Conservation (phyloP, 1,140 invertebrate genomes). For the Bombus ignitus region DNA sequence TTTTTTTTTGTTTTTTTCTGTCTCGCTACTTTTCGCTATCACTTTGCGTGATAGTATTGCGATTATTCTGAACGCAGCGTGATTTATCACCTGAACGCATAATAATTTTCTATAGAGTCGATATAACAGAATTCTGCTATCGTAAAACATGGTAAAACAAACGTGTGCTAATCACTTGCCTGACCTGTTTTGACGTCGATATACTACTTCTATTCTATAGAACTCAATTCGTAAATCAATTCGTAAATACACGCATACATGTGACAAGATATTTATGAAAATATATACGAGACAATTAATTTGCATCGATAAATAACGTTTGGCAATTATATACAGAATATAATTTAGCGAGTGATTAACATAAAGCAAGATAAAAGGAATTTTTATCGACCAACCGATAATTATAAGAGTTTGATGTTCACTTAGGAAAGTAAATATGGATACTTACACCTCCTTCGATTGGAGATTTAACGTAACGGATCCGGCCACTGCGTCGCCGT, state of each 20-base stretch:
- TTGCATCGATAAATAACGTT: neutral
- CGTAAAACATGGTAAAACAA: neutral
- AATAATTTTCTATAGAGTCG: conserved; percentile 26
- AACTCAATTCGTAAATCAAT: neutral
- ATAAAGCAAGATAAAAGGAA: neutral
- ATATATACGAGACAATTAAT: neutral
- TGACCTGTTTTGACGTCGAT: neutral
- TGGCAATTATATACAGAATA: neutral
- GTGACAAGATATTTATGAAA: too few species aligned
- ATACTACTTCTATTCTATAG: neutral
- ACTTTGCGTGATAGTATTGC: conserved; percentile 26
- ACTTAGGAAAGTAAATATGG: neutral
- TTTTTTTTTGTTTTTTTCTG: neutral
- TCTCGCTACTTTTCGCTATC: conserved; percentile 35
- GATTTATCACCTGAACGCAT: conserved; percentile 35
- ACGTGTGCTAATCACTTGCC: conserved; percentile 10
- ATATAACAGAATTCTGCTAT: neutral
- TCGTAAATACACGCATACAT: too few species aligned
- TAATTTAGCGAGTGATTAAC: conserved; percentile 31
- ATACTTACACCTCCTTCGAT: conserved; percentile 84
- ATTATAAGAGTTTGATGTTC: neutral
- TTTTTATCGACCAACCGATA: neutral
- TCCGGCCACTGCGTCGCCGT: conserved; percentile 87
- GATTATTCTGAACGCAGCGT: conserved; percentile 32
- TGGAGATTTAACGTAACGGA: conserved; percentile 90